These are phyloP conservation scores for Scotopteryx bipunctaria DNA, from an alignment of 2,888 invertebrate genomes.

Conservation along the genomic window DNA sequence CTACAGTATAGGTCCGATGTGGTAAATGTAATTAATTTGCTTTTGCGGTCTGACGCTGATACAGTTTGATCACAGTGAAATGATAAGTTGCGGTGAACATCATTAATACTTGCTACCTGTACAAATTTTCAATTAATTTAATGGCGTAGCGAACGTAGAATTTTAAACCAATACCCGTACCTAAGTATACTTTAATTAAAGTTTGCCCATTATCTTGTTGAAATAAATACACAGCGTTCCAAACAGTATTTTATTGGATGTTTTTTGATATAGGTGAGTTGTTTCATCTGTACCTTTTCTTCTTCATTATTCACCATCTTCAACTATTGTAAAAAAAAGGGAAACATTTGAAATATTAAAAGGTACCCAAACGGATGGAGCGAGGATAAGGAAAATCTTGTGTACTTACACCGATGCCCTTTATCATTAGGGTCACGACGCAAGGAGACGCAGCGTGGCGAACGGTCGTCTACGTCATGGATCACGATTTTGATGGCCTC, in stretches of 20 bases:
- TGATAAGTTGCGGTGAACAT: slow-evolving; percentile 19
- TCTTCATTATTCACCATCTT: too few relatives aligned
- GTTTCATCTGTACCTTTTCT: too few relatives aligned
- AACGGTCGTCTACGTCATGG: slow-evolving; percentile 93
- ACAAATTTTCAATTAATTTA: slow-evolving; percentile 15
- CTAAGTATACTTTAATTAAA: too few relatives aligned
- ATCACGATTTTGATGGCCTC: slow-evolving; percentile 97
- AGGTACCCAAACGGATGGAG: too few relatives aligned
- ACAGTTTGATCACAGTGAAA: slow-evolving; percentile 20
- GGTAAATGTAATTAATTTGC: slow-evolving; percentile 28
- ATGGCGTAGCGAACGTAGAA: too few relatives aligned
- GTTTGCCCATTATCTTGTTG: too few relatives aligned
- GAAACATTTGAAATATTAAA: too few relatives aligned
- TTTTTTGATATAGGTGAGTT: too few relatives aligned
- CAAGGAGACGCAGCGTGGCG: slow-evolving; percentile 89
- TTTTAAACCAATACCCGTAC: slow-evolving; percentile 10
- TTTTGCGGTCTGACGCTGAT: slow-evolving; percentile 18
- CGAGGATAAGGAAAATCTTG: too few relatives aligned
- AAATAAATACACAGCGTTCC: too few relatives aligned
- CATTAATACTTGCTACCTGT: slow-evolving; percentile 3
- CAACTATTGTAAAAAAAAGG: too few relatives aligned
- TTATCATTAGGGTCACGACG: slow-evolving; percentile 92
- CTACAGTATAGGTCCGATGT: slow-evolving; percentile 22
- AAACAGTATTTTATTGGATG: too few relatives aligned
- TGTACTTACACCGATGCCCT: slow-evolving; percentile 93